Base-by-base conservation (phyloP, 2,113 vertebrate species). In the Forbesichthys agassizii region DNA sequence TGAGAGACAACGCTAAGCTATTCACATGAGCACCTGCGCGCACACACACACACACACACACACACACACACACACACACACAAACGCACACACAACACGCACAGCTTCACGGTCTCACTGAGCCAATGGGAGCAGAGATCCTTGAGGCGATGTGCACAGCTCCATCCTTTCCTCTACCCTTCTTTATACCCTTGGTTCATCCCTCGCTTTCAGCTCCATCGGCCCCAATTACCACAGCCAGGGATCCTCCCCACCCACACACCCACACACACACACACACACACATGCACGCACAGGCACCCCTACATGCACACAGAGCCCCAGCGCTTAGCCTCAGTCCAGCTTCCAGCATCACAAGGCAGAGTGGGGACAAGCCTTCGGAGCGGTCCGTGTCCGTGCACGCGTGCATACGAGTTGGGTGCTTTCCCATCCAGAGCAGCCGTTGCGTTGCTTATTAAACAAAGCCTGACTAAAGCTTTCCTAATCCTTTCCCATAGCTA, bases 401-500 rank as follows among this genome's bases (percentile, higher is more conserved):
- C 65, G 73, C 20, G 57, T 47, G 65, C 48, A 42, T 67, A 51
- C 13, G 62, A 80, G 70, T 73, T 77, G 57, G 74, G 74, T 80
- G 69, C 72, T 85, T 92, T 91, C 83, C 84, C 88, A 91, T 89
- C 88, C 83, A 73, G 80, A 83, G 82, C 84, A 87, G 82, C 85
- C 87, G 82, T 78, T 86, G 85, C 77, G 80, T 79, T 89, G 89
- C 88, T 89, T 89, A 91, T 92, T 89, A 90, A 92, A 93, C 89
- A 93, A 92, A 91, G 88, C 85, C 90, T 75, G 73, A 78, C 84
- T 86, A 90, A 92, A 92, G 89, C 91, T 88, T 74, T 66, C 71
- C 82, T 92, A 93, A 94, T 92, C 92, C 91, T 88, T 91, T 91
- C 91, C 89, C 91, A 92, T 88, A 86, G 83, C 84, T 78, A 88